Percentiles rank a stretch among this genome's conserved stretches.
Evolutionary conservation across 2,797 vertebrate genomes (phyloP).

Genomic region (Bovichtus variegatus): DNA sequence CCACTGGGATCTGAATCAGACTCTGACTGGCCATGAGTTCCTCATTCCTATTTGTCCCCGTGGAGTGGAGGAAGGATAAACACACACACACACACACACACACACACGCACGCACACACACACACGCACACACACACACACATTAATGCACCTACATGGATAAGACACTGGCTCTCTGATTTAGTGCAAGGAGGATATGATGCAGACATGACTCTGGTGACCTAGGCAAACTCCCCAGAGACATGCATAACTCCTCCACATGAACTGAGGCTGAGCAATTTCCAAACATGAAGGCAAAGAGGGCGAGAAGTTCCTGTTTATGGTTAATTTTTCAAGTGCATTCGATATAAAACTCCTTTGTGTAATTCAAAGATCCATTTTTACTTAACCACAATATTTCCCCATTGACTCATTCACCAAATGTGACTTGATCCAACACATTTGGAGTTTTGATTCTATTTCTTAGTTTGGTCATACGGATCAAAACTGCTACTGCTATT

Average conservation of each 20-base stretch:
- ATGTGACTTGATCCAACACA: not conserved
- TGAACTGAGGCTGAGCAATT: conserved; percentile 6
- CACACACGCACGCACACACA: not conserved
- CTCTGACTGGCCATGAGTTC: conserved; percentile 70
- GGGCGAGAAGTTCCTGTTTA: not conserved
- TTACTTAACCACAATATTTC: not conserved
- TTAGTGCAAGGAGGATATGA: conserved; percentile 64
- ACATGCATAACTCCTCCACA: conserved; percentile 37
- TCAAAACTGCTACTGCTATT: not conserved
- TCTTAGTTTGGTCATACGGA: not conserved
- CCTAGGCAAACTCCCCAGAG: conserved; percentile 42
- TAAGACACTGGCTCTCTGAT: conserved; percentile 41
- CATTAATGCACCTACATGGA: conserved; percentile 22
- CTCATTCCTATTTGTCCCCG: conserved; percentile 66
- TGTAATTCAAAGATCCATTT: not conserved
- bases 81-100: conserved; percentile 9
- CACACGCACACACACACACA: conserved; percentile 4
- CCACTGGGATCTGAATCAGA: conserved; percentile 77
- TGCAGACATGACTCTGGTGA: conserved; percentile 55
- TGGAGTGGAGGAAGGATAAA: conserved; percentile 48
- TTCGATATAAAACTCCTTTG: not conserved
- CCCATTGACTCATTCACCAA: not conserved
- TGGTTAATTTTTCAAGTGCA: not conserved
- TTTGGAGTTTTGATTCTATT: not conserved
- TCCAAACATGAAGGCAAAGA: not conserved